Evolutionary conservation across 1,140 invertebrate species (phyloP).

Genomic region (Cecropterus lyciades): DNA sequence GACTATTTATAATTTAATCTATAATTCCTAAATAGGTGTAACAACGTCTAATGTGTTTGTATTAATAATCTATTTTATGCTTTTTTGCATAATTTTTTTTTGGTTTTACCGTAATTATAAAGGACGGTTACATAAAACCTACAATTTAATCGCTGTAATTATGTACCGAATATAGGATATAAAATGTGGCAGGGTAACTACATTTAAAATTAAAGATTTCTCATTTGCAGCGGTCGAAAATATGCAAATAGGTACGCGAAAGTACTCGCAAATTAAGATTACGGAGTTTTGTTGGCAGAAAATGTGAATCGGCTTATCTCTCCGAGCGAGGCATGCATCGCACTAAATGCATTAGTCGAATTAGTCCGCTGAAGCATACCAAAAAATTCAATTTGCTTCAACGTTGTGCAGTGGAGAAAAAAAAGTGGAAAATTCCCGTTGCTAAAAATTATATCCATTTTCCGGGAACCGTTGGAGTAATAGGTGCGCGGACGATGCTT

Average conservation of each 20-base stretch:
- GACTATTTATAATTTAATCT: too few species aligned
- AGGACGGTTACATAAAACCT: not conserved
- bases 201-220: conserved; percentile 29
- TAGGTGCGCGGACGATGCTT: conserved; percentile 55
- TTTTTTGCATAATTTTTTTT: too few species aligned
- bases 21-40: too few species aligned
- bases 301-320: conserved; percentile 34
- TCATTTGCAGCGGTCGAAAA: conserved; percentile 9
- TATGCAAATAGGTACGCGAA: conserved; percentile 25
- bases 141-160: not conserved
- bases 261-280: conserved; percentile 36
- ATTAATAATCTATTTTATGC: too few species aligned
- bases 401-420: conserved; percentile 60
- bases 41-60: too few species aligned
- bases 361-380: conserved; percentile 74
- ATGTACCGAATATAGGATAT: not conserved
- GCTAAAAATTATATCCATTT: conserved; percentile 78
- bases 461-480: conserved; percentile 59
- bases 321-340: conserved; percentile 54
- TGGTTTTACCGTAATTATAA: not conserved
- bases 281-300: conserved; percentile 41
- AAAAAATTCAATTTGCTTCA: conserved; percentile 81
- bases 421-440: conserved; percentile 53
- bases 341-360: conserved; percentile 77
- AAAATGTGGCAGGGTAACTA: not conserved